Evolutionary conservation across 2,113 vertebrate genomes (phyloP).

Genomic region (Chauna torquata): DNA sequence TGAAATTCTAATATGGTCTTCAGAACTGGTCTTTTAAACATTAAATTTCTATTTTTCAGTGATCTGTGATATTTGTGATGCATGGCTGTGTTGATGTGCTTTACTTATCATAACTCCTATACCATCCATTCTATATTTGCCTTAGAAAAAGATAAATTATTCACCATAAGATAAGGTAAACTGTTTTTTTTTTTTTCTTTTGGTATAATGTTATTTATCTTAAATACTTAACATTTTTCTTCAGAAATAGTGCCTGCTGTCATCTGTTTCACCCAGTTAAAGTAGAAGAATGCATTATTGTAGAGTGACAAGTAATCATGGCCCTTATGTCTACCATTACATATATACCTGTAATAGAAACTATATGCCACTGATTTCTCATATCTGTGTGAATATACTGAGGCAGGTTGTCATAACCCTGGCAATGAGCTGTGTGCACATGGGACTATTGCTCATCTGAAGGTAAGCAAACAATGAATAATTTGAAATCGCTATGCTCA

Average conservation of each 20-base stretch:
- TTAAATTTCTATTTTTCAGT: not conserved
- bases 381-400: not conserved
- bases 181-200: not conserved
- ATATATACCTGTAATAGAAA: not conserved
- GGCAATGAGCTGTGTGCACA: not conserved
- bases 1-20: not conserved
- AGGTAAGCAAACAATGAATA: not conserved
- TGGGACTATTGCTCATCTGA: not conserved
- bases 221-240: not conserved
- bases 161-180: not conserved
- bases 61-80: not conserved
- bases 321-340: rapidly evolving
- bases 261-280: not conserved
- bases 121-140: not conserved
- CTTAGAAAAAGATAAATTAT: not conserved
- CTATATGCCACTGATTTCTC: not conserved
- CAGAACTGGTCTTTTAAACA: not conserved
- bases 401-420: not conserved
- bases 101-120: not conserved
- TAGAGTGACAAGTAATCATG: no score
- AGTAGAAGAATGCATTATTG: not conserved
- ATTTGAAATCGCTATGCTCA: not conserved
- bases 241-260: no score
- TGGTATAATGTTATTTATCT: not conserved
- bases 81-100: not conserved